These are phyloP conservation scores for Rhingia campestris DNA, from an alignment of 2,888 invertebrate species.

Conservation along the genomic window DNA sequence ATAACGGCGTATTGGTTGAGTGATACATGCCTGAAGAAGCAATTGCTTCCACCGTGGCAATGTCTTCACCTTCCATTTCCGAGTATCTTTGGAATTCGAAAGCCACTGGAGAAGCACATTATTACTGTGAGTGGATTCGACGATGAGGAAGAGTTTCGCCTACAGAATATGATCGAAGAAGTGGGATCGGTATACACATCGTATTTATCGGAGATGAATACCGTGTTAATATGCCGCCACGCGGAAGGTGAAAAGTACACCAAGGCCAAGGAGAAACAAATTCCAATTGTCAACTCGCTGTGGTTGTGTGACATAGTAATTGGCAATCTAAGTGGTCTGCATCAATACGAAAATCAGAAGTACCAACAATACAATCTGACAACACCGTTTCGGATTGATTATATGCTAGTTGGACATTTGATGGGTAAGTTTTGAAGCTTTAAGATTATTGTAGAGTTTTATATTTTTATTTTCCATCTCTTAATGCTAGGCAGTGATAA, in stretches of 20 bases:
- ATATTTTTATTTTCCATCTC: no score
- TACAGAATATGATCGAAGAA: constrained; percentile 92
- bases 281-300: constrained; percentile 94
- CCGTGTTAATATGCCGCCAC: constrained; percentile 90
- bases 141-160: constrained; percentile 90
- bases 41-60: constrained; percentile 95
- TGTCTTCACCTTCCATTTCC: constrained; percentile 95
- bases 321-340: constrained; percentile 92
- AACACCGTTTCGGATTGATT: constrained; percentile 93
- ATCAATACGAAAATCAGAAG: constrained; percentile 91
- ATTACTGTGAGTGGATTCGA: constrained; percentile 95
- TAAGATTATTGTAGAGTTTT: not conserved
- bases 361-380: constrained; percentile 93
- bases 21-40: constrained; percentile 93
- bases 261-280: constrained; percentile 95
- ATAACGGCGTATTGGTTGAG: constrained; percentile 95
- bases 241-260: constrained; percentile 93
- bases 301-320: constrained; percentile 97
- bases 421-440: constrained; percentile 88
- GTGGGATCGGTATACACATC: constrained; percentile 93
- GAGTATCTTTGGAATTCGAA: constrained; percentile 85
- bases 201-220: constrained; percentile 91
- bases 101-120: constrained; percentile 90
- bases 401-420: constrained; percentile 92
- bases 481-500: no score